These are phyloP conservation scores for Chiridota heheva DNA, from an alignment of 35 echinoderm and acorn worm species.

Conservation along the genomic window DNA sequence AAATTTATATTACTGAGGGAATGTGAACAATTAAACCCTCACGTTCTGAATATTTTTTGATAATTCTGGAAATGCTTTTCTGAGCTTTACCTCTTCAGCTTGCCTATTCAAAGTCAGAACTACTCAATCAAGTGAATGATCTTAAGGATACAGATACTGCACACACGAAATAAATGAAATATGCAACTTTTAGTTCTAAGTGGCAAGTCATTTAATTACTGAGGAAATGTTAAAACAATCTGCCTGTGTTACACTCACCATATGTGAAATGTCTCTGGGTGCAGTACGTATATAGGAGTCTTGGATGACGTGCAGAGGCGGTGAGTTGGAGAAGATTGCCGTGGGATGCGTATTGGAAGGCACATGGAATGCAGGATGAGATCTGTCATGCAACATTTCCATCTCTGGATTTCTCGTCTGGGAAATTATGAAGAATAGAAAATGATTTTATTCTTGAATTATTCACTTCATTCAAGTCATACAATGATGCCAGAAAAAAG, in stretches of 20 bases:
- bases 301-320: conserved; percentile 79
- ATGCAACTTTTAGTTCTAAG: not conserved
- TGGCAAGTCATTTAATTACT: not conserved
- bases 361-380: conserved; percentile 91
- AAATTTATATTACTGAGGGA: no score
- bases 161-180: not conserved
- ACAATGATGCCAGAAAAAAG: not conserved
- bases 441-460: conserved; percentile 1
- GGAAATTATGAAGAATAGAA: not conserved
- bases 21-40: conserved; percentile 10
- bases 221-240: not conserved
- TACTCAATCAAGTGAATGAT: not conserved
- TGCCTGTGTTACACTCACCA: conserved; percentile 56
- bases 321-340: conserved; percentile 73
- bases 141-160: not conserved
- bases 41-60: not conserved
- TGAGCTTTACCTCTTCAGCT: not conserved
- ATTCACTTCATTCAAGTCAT: not conserved
- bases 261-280: conserved; percentile 75
- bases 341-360: conserved; percentile 93
- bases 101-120: not conserved
- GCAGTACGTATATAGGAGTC: conserved; percentile 73
- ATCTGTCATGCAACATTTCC: conserved; percentile 80
- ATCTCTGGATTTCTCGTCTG: conserved; percentile 85
- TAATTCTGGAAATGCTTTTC: not conserved